Percentiles rank a stretch among this genome's conserved stretches.
phyloP scores from a whole-genome alignment of 2,888 invertebrate genomes.

The Drosophila mimica region DNA sequence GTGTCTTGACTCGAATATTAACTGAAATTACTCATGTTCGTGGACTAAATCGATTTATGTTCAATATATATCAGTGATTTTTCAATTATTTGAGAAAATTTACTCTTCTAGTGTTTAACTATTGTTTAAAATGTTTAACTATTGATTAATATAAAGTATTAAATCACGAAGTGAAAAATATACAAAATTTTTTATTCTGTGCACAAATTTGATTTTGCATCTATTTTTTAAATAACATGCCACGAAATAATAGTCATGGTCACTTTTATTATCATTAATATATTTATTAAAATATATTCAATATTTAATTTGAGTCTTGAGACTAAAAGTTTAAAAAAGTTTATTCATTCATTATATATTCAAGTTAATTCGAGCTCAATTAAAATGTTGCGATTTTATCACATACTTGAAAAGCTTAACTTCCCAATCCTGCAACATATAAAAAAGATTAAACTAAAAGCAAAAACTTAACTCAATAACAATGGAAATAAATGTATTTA shows the following conservation, averaged over 20 bases:
- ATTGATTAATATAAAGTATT: neutral
- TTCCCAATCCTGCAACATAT: neutral
- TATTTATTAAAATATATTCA: neutral
- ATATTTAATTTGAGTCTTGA: neutral
- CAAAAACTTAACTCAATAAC: neutral
- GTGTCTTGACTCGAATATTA: conserved; percentile 51
- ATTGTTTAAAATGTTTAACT: neutral
- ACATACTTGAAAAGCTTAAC: neutral
- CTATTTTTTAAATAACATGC: neutral
- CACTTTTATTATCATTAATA: too few species aligned
- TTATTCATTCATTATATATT: neutral
- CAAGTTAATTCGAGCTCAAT: neutral
- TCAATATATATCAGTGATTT: neutral
- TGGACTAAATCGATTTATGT: conserved; percentile 36
- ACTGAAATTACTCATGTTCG: conserved; percentile 33
- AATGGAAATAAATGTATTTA: conserved; percentile 6
- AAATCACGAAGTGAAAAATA: neutral
- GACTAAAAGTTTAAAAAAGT: too few species aligned
- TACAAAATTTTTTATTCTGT: neutral
- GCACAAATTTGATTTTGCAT: neutral
- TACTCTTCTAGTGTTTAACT: neutral
- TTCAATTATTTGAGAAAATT: neutral
- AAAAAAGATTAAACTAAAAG: neutral
- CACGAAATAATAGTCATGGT: neutral
- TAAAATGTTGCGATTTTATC: conserved; percentile 3